phyloP scores from a whole-genome alignment of 2,113 vertebrate genomes.

The Microcebus ravelobensis region DNA sequence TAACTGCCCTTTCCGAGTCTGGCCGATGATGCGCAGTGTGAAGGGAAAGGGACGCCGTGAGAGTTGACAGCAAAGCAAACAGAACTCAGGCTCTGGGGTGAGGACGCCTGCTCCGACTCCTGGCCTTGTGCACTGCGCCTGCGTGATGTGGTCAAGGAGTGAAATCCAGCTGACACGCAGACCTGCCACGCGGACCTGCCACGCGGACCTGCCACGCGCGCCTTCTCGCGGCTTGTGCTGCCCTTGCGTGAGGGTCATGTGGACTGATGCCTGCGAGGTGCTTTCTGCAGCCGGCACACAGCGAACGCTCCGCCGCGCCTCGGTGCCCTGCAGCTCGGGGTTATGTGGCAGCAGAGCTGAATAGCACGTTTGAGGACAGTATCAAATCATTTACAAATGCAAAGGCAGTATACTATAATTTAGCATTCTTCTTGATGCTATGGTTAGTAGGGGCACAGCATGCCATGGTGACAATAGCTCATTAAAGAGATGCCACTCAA shows the following conservation, averaged over 20 bases:
- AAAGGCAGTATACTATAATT: not conserved
- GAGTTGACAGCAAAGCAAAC: not conserved
- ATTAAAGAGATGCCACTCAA: not conserved
- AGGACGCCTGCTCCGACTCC: not conserved
- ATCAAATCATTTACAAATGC: not conserved
- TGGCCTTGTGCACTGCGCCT: not conserved
- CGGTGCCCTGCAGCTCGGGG: rapidly evolving
- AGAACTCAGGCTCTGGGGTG: not conserved
- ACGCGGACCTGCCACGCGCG: rapidly evolving
- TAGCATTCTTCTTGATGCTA: not conserved
- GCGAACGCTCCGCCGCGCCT: no score
- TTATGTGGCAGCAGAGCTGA: not conserved
- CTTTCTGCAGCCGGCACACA: not conserved
- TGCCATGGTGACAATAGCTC: not conserved
- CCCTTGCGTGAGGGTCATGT: rapidly evolving
- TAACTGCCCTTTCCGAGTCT: not conserved
- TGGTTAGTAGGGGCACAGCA: rapidly evolving
- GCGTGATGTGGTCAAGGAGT: not conserved
- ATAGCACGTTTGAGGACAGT: not conserved
- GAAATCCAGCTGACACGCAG: not conserved
- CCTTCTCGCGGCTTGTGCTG: rapidly evolving
- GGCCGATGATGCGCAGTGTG: not conserved
- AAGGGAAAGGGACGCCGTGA: not conserved
- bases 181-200: rapidly evolving
- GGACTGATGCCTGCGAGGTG: not conserved